Conservation (phyloP, 2,113 vertebrate genomes). For the Micronycteris hirsuta region DNA sequence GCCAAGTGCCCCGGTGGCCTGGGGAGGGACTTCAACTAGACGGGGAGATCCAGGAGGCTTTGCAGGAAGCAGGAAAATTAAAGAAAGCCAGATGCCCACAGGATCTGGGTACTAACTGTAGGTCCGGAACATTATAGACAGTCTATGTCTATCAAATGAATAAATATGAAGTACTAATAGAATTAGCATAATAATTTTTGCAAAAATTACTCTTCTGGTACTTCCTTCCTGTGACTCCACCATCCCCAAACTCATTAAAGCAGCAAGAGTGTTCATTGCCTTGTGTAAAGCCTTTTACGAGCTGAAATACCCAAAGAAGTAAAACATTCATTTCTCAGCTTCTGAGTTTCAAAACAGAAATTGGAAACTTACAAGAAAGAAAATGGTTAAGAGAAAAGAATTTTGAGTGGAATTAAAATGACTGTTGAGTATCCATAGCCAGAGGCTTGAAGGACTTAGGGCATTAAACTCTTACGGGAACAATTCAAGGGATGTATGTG, state of each 20-base stretch:
- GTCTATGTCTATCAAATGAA: not conserved
- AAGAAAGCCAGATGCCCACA: not conserved
- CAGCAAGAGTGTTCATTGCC: not conserved
- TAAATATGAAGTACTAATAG: not conserved
- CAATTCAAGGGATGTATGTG: not conserved
- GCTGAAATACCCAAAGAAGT: not conserved
- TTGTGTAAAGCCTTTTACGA: not conserved
- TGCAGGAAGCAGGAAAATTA: not conserved
- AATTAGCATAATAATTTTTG: not conserved
- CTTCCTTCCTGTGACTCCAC: not conserved
- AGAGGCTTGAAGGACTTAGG: not conserved
- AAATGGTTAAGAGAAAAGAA: not conserved
- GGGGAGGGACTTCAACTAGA: not conserved
- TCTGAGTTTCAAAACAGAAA: conserved; percentile 36
- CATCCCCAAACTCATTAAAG: not conserved
- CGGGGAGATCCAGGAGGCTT: not conserved
- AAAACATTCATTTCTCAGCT: not conserved
- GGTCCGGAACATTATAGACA: not conserved
- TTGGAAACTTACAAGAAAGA: not conserved
- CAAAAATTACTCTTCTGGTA: not conserved
- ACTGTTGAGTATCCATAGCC: not conserved
- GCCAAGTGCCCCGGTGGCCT: not conserved
- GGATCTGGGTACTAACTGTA: not conserved
- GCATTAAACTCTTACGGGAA: not conserved
- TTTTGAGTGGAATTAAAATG: not conserved